A percentile compares a stretch with the other conserved stretches of the same genome.
phyloP scores from a whole-genome alignment of 1,140 invertebrate genomes.

The Pseudomyrmex concolor region DNA sequence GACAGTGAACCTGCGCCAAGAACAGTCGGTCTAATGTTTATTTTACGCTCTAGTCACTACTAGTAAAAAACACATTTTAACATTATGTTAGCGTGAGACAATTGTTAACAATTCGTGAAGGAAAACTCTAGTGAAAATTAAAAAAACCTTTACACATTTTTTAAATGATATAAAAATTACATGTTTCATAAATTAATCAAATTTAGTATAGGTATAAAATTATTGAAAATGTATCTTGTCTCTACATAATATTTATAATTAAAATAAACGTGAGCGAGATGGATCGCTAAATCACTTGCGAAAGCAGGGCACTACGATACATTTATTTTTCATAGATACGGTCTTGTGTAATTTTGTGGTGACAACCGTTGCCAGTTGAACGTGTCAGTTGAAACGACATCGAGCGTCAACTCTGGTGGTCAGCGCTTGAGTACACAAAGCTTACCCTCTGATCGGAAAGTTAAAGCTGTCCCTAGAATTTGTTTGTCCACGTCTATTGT shows the following conservation, averaged over 20 bases:
- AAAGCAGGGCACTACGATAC: too few species aligned
- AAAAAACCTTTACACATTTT: too few species aligned
- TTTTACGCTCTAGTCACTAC: neutral
- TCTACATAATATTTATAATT: too few species aligned
- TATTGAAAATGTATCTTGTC: too few species aligned
- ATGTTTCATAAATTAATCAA: too few species aligned
- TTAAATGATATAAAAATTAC: too few species aligned
- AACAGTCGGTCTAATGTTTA: slow-evolving; percentile 2
- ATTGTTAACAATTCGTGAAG: too few species aligned
- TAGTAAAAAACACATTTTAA: neutral
- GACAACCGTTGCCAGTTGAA: slow-evolving; percentile 22
- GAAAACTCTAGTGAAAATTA: too few species aligned
- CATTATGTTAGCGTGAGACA: too few species aligned
- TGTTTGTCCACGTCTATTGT: slow-evolving; percentile 1
- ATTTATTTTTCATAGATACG: slow-evolving; percentile 14
- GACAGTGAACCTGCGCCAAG: slow-evolving; percentile 22
- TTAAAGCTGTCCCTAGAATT: slow-evolving; percentile 25
- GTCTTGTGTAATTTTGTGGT: slow-evolving; percentile 47
- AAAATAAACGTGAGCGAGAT: too few species aligned
- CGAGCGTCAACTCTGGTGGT: slow-evolving; percentile 55
- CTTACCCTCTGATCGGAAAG: slow-evolving; percentile 44
- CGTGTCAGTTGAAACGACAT: slow-evolving; percentile 62
- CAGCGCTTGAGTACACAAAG: slow-evolving; percentile 59
- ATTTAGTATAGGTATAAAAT: too few species aligned
- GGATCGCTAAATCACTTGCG: too few species aligned